Evolutionary conservation across 92 coral and sea anemone genomes (phyloP).

Genomic region (Parazoanthus atlanticus): DNA sequence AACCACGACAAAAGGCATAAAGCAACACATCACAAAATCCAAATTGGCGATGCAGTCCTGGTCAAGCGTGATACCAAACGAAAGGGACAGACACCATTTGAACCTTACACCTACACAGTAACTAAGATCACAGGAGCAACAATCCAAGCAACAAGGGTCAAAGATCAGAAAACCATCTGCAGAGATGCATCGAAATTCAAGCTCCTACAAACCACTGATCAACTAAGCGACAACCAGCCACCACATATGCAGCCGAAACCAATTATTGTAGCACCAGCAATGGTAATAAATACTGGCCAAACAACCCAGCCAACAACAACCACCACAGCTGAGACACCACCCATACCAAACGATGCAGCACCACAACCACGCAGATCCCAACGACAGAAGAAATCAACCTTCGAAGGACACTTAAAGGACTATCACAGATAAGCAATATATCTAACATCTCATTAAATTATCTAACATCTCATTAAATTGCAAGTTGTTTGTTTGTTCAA

Average conservation of each 20-base stretch:
- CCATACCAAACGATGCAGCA: constrained; percentile 24
- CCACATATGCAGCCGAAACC: constrained; percentile 7
- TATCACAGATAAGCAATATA: constrained; percentile 28
- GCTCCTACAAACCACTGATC: constrained; percentile 31
- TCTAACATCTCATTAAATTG: neutral
- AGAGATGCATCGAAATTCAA: constrained; percentile 70
- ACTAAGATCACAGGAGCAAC: constrained; percentile 42
- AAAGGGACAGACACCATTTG: constrained; percentile 65
- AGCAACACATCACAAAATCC: constrained; percentile 51
- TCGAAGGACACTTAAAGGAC: constrained; percentile 57
- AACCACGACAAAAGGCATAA: constrained; percentile 65
- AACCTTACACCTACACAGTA: constrained; percentile 43
- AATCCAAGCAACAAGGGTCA: constrained; percentile 38
- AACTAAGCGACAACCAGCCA: constrained; percentile 34
- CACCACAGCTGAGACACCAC: constrained; percentile 39
- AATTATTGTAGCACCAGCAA: neutral
- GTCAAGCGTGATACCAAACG: constrained; percentile 61
- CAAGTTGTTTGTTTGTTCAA: neutral
- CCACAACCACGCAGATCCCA: constrained; percentile 56
- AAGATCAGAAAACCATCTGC: constrained; percentile 55
- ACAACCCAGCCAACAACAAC: constrained; percentile 1
- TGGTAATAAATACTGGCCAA: constrained; percentile 12
- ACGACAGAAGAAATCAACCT: constrained; percentile 54
- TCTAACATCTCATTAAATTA: too few relatives aligned
- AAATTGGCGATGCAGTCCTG: constrained; percentile 63